phyloP scores from a whole-genome alignment of 2,888 invertebrate genomes.

The Bruchidius siliquastri region DNA sequence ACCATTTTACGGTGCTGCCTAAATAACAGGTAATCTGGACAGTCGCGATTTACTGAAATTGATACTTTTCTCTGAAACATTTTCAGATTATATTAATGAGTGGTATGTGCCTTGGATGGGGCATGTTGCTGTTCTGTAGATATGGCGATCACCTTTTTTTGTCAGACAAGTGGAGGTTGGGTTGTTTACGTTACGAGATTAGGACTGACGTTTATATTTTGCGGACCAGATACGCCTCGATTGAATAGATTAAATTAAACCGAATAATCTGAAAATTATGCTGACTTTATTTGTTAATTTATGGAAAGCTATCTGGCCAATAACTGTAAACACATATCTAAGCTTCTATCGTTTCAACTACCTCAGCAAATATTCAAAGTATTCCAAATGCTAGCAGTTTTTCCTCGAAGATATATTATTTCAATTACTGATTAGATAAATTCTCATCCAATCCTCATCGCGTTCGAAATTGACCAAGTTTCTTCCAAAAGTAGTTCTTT shows the following conservation, averaged over 20 bases:
- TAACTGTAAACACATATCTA: too few relatives aligned
- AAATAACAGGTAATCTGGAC: background rate
- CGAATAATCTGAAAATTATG: too few relatives aligned
- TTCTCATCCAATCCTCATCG: too few relatives aligned
- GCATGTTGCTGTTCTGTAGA: background rate
- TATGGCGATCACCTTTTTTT: background rate
- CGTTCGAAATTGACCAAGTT: too few relatives aligned
- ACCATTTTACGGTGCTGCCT: background rate
- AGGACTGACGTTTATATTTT: background rate
- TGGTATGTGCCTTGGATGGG: background rate
- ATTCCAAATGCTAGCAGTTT: too few relatives aligned
- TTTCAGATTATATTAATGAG: background rate
- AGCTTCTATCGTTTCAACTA: too few relatives aligned
- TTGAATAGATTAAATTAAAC: background rate
- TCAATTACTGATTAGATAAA: too few relatives aligned
- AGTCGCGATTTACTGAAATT: background rate
- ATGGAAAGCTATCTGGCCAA: too few relatives aligned
- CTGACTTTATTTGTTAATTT: too few relatives aligned
- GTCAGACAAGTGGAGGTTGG: background rate
- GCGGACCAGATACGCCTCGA: background rate
- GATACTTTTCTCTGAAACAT: background rate
- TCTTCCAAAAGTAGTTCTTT: too few relatives aligned
- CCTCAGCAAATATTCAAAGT: too few relatives aligned
- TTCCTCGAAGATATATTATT: too few relatives aligned
- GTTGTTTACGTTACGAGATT: background rate